Percentiles rank a stretch among this genome's conserved stretches.
phyloP scores from a whole-genome alignment of 2,113 vertebrate species.

The Typhlomys cinereus region DNA sequence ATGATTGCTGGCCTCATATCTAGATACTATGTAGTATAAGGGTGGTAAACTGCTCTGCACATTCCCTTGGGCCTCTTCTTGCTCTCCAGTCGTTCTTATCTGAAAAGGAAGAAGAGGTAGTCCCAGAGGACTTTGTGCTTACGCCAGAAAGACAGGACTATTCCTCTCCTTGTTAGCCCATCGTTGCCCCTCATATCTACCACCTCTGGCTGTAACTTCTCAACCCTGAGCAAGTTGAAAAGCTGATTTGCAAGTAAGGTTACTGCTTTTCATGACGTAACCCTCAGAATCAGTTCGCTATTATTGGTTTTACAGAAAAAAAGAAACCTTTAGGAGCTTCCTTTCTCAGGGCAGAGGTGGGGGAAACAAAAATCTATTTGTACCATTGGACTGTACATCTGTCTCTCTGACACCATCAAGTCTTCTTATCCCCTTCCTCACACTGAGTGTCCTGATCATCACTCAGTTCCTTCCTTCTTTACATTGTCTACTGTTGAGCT shows the following conservation, averaged over 20 bases:
- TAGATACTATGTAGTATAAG: not conserved
- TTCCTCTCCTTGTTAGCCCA: not conserved
- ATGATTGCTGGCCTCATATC: not conserved
- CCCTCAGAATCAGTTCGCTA: not conserved
- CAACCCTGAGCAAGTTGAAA: not conserved
- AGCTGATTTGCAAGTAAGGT: not conserved
- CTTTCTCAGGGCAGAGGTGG: not conserved
- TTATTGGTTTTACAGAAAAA: not conserved
- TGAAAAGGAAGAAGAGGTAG: not conserved
- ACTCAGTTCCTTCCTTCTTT: not conserved
- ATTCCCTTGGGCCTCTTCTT: not conserved
- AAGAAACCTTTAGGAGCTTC: not conserved
- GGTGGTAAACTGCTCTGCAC: not conserved
- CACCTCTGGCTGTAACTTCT: not conserved
- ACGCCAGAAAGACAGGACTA: not conserved
- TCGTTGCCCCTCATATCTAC: no score
- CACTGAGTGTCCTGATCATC: not conserved
- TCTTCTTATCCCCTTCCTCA: not conserved
- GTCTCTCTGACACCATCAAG: not conserved
- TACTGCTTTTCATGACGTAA: not conserved
- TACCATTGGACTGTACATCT: not conserved
- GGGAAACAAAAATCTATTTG: not conserved
- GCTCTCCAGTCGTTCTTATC: not conserved
- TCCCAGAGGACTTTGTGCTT: not conserved
- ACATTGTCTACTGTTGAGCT: not conserved